Percentiles rank a stretch among this genome's conserved stretches.
phyloP scores from a whole-genome alignment of 2,888 invertebrate species.

The Polymixis flavicincta region DNA sequence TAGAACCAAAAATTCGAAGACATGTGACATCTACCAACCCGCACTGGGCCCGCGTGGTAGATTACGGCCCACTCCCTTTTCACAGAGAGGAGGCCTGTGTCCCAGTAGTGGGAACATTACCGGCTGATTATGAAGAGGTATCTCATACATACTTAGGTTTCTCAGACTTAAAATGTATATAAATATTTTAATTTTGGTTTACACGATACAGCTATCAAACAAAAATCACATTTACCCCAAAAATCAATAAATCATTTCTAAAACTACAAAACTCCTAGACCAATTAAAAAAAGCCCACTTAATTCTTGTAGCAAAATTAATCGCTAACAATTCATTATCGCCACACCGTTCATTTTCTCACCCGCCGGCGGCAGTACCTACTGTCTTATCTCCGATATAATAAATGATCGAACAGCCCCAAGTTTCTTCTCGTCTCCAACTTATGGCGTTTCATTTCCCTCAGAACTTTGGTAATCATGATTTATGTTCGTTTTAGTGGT shows the following conservation, averaged over 20 bases:
- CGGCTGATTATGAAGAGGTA: too few relatives aligned
- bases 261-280: not conserved
- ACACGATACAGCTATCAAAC: not conserved
- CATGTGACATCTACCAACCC: too few relatives aligned
- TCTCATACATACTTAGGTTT: too few relatives aligned
- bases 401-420: conserved; percentile 51
- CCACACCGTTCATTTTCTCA: conserved; percentile 33
- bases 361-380: not conserved
- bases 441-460: conserved; percentile 61
- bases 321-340: conserved; percentile 19
- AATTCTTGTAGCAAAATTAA: conserved; percentile 38
- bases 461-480: conserved; percentile 59
- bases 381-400: conserved; percentile 46
- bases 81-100: too few relatives aligned
- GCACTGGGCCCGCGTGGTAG: too few relatives aligned
- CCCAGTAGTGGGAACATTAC: too few relatives aligned
- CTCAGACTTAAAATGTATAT: too few relatives aligned
- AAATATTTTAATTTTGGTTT: too few relatives aligned
- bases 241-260: not conserved
- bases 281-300: not conserved
- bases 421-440: conserved; percentile 51
- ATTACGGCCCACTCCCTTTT: too few relatives aligned
- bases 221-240: not conserved
- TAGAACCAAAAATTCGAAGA: too few relatives aligned
- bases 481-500: conserved; percentile 36